Percentiles rank a stretch among this genome's conserved stretches.
Evolutionary conservation across 2,888 invertebrate genomes (phyloP).

Genomic region (Drosophila atroscutellata): DNA sequence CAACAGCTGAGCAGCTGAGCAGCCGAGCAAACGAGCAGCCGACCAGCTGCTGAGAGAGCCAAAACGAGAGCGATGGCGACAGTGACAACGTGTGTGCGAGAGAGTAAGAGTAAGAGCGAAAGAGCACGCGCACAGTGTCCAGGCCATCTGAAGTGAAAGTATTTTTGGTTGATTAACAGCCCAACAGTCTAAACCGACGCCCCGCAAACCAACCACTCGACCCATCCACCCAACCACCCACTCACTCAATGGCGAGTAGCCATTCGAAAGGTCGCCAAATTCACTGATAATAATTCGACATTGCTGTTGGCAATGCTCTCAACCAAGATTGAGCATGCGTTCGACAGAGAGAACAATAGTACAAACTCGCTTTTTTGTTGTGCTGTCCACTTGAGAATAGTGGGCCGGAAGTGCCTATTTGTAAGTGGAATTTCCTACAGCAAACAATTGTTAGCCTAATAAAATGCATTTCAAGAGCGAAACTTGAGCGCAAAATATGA

Average conservation of each 20-base stretch:
- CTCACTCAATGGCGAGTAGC: conserved; percentile 4
- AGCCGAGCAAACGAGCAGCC: conserved; percentile 72
- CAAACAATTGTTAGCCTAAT: conserved; percentile 41
- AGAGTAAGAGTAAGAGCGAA: conserved; percentile 27
- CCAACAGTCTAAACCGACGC: conserved; percentile 7
- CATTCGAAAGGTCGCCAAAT: conserved; percentile 71
- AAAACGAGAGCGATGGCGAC: conserved; percentile 1
- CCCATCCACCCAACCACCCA: conserved; percentile 31
- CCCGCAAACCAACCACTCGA: background rate
- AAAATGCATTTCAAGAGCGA: conserved; percentile 17
- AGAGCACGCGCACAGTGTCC: conserved; percentile 48
- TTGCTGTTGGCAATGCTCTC: conserved; percentile 67
- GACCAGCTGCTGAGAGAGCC: conserved; percentile 45
- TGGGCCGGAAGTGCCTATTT: conserved; percentile 59
- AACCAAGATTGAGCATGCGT: conserved; percentile 17
- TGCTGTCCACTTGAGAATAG: conserved; percentile 28
- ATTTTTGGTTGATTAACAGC: conserved; percentile 71
- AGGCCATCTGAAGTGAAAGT: conserved; percentile 69
- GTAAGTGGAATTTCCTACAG: conserved; percentile 58
- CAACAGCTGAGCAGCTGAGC: conserved; percentile 69
- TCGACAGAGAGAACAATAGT: conserved; percentile 23
- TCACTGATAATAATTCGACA: conserved; percentile 70
- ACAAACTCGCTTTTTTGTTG: conserved; percentile 4
- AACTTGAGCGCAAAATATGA: background rate
- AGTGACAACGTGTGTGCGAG: conserved; percentile 3